Percentiles rank a stretch among this genome's conserved stretches.
These are phyloP conservation scores for Globicephala melas DNA, from an alignment of 2,113 vertebrate genomes.

Conservation along the genomic window DNA sequence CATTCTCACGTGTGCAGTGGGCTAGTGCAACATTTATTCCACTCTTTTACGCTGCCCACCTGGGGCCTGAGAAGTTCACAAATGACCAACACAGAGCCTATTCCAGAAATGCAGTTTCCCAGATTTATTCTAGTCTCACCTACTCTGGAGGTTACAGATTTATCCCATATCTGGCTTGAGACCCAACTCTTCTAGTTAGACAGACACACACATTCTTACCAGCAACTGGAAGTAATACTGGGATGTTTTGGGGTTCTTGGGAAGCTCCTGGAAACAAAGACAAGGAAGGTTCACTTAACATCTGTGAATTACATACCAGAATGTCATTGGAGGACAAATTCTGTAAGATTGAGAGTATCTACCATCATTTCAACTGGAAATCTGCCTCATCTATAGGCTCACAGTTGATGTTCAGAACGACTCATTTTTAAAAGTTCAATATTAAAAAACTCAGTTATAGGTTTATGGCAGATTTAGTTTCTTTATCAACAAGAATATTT, in stretches of 20 bases:
- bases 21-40: background rate
- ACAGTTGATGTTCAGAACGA: accelerated
- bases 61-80: background rate
- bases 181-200: background rate
- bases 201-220: slow-evolving; percentile 77
- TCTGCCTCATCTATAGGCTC: background rate
- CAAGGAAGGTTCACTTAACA: background rate
- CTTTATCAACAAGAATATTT: background rate
- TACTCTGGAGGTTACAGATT: background rate
- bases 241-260: slow-evolving; percentile 67
- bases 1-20: background rate
- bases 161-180: background rate
- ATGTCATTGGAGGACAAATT: background rate
- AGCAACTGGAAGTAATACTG: slow-evolving; percentile 83
- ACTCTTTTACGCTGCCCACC: background rate
- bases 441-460: background rate
- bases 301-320: background rate
- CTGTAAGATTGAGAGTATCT: background rate
- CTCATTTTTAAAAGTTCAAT: too few relatives aligned
- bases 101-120: background rate
- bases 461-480: background rate
- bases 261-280: slow-evolving; percentile 85
- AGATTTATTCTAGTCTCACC: background rate
- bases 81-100: background rate
- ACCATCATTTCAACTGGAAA: background rate